Evolutionary conservation across 1,140 invertebrate genomes (phyloP).

Genomic region (Drosophila parabipectinata): DNA sequence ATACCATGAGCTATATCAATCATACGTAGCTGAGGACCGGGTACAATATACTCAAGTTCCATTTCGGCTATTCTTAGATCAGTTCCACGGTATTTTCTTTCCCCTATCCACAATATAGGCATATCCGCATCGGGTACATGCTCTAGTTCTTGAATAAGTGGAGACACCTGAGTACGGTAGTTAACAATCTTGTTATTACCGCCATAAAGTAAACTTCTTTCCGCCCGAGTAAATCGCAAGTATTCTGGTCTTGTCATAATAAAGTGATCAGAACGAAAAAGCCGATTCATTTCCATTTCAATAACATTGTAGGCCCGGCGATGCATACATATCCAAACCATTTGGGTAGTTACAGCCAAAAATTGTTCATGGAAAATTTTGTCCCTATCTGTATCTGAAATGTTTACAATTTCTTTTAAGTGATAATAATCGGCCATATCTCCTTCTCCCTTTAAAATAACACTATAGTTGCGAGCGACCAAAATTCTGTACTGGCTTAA

Average conservation of each 20-base stretch:
- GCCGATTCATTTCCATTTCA: slow-evolving; percentile 74
- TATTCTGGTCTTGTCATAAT: slow-evolving; percentile 39
- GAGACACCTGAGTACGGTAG: slow-evolving; percentile 70
- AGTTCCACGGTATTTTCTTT: slow-evolving; percentile 75
- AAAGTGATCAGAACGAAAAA: slow-evolving; percentile 80
- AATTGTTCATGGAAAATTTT: slow-evolving; percentile 70
- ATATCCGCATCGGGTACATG: slow-evolving; percentile 60
- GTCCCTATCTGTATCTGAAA: slow-evolving; percentile 64
- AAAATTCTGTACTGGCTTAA: slow-evolving; percentile 72
- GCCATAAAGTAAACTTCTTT: slow-evolving; percentile 69
- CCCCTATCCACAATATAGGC: slow-evolving; percentile 77
- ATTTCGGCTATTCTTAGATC: slow-evolving; percentile 63
- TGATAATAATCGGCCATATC: slow-evolving; percentile 67
- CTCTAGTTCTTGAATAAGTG: slow-evolving; percentile 65
- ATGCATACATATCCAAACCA: slow-evolving; percentile 76
- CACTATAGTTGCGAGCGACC: slow-evolving; percentile 74
- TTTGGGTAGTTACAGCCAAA: slow-evolving; percentile 63
- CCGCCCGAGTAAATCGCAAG: slow-evolving; percentile 50
- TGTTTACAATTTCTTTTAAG: slow-evolving; percentile 61
- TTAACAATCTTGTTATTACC: slow-evolving; percentile 62
- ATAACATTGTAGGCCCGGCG: slow-evolving; percentile 69
- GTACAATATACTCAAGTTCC: slow-evolving; percentile 75
- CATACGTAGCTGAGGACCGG: slow-evolving; percentile 64
- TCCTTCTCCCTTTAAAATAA: slow-evolving; percentile 64
- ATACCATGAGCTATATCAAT: slow-evolving; percentile 76